phyloP scores from a whole-genome alignment of 2,797 vertebrate species.

The Chanos chanos region DNA sequence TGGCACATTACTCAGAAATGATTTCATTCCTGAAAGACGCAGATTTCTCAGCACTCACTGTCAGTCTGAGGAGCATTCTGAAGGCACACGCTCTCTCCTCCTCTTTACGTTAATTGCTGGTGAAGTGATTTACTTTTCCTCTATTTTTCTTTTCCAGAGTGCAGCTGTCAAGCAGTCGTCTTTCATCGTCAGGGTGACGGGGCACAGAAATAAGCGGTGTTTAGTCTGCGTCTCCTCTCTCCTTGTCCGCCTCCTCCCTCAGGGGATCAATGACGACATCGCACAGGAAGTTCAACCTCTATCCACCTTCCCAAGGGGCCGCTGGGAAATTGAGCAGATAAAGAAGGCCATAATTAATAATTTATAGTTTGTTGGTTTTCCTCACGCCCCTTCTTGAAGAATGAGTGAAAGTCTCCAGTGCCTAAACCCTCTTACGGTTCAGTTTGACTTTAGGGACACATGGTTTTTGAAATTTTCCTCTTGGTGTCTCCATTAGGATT shows the following conservation, averaged over 20 bases:
- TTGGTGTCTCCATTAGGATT: neutral
- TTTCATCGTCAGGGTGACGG: constrained; percentile 34
- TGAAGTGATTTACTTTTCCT: constrained; percentile 17
- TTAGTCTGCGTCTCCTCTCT: constrained; percentile 19
- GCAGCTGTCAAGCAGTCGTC: constrained; percentile 33
- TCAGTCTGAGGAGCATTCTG: constrained; percentile 29
- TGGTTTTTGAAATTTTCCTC: too few relatives aligned
- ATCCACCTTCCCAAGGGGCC: constrained; percentile 4
- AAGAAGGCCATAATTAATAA: constrained; percentile 37
- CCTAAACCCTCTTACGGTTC: neutral
- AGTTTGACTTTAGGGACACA: neutral
- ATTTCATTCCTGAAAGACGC: constrained; percentile 32
- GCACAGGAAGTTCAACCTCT: constrained; percentile 22
- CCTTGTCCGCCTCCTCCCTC: constrained; percentile 16
- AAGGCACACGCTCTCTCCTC: constrained; percentile 1
- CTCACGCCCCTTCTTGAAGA: constrained; percentile 24
- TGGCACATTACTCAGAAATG: constrained; percentile 30
- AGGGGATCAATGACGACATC: constrained; percentile 5
- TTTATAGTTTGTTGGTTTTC: constrained; percentile 43
- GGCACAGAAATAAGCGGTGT: constrained; percentile 25
- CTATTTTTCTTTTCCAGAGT: constrained; percentile 25
- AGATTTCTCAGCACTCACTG: constrained; percentile 27
- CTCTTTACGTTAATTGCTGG: constrained; percentile 29
- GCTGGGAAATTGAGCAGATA: constrained; percentile 15
- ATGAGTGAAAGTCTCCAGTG: constrained; percentile 11